Percentiles rank a stretch among this genome's conserved stretches.
These are phyloP conservation scores for Tiphia femorata DNA, from an alignment of 2,888 invertebrate species.

Conservation along the genomic window DNA sequence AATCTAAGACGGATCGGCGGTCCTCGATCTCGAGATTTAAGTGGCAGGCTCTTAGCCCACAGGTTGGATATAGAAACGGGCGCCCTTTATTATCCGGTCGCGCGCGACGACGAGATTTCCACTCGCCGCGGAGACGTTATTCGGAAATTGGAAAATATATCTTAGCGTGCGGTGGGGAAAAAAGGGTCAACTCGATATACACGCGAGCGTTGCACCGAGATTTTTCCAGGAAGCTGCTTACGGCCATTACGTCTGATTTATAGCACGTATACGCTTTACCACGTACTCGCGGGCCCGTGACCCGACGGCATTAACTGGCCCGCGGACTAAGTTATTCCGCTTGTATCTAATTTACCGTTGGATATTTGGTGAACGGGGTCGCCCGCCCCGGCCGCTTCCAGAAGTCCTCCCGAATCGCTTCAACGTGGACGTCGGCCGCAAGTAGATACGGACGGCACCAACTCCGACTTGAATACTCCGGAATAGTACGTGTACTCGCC, in stretches of 20 bases:
- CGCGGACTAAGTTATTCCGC: slow-evolving; percentile 24
- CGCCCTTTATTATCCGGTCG: slow-evolving; percentile 37
- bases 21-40: slow-evolving; percentile 32
- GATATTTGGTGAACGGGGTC: too few species aligned
- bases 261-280: slow-evolving; percentile 26
- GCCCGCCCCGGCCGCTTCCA: too few species aligned
- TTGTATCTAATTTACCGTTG: slow-evolving; percentile 14
- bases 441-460: too few species aligned
- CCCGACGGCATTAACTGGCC: slow-evolving; percentile 30
- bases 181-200: slow-evolving; percentile 29
- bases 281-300: slow-evolving; percentile 8
- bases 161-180: slow-evolving; percentile 26
- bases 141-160: slow-evolving; percentile 53
- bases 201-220: slow-evolving; percentile 18
- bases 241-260: slow-evolving; percentile 46
- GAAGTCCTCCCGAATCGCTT: too few species aligned
- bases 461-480: too few species aligned
- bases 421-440: too few species aligned
- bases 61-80: slow-evolving; percentile 37
- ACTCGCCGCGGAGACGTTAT: slow-evolving; percentile 24
- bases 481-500: too few species aligned
- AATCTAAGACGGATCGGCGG: slow-evolving; percentile 29
- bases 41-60: slow-evolving; percentile 25
- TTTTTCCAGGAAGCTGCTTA: slow-evolving; percentile 47
- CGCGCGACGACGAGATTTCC: slow-evolving; percentile 21